phyloP scores from a whole-genome alignment of 64 coral and sea anemone genomes.

The Porites lutea region DNA sequence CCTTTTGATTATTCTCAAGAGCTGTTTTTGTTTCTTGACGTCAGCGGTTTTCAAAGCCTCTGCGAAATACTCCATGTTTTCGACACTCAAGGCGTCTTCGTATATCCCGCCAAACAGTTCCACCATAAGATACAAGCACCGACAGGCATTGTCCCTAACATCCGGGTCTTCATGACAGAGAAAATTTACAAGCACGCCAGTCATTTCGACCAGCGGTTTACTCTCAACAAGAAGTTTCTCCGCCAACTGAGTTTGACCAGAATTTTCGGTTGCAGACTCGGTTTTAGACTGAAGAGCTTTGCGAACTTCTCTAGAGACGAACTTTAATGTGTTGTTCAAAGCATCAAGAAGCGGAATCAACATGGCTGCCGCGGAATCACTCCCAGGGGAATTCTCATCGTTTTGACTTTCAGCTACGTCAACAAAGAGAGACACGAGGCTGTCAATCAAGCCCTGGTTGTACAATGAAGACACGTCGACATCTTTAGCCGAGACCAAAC shows the following conservation, averaged over 20 bases:
- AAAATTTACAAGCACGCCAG: conserved; percentile 87
- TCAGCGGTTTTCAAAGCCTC: conserved; percentile 74
- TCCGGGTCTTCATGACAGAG: conserved; percentile 76
- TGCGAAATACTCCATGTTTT: conserved; percentile 79
- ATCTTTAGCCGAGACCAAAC: conserved; percentile 68
- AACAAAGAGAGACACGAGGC: conserved; percentile 82
- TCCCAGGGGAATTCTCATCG: conserved; percentile 26
- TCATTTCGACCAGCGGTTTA: conserved; percentile 91
- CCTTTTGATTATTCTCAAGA: conserved; percentile 91
- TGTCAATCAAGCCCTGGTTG: conserved; percentile 94
- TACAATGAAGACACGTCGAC: conserved; percentile 79
- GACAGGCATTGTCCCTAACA: conserved; percentile 80
- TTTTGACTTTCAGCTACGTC: conserved; percentile 56
- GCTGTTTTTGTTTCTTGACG: conserved; percentile 83
- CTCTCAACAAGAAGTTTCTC: conserved; percentile 85
- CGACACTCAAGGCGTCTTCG: conserved; percentile 82
- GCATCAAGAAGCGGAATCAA: conserved; percentile 88
- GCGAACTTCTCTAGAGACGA: conserved; percentile 91
- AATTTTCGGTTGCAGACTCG: conserved; percentile 32
- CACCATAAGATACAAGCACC: conserved; percentile 83
- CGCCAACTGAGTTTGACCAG: conserved; percentile 56
- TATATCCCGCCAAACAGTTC: conserved; percentile 94
- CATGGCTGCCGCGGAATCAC: conserved; percentile 28
- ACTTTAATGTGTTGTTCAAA: conserved; percentile 82
- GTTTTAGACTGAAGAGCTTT: conserved; percentile 72